Percentiles rank a stretch among this genome's conserved stretches.
phyloP scores from a whole-genome alignment of 2,797 vertebrate species.

The Lemur catta region DNA sequence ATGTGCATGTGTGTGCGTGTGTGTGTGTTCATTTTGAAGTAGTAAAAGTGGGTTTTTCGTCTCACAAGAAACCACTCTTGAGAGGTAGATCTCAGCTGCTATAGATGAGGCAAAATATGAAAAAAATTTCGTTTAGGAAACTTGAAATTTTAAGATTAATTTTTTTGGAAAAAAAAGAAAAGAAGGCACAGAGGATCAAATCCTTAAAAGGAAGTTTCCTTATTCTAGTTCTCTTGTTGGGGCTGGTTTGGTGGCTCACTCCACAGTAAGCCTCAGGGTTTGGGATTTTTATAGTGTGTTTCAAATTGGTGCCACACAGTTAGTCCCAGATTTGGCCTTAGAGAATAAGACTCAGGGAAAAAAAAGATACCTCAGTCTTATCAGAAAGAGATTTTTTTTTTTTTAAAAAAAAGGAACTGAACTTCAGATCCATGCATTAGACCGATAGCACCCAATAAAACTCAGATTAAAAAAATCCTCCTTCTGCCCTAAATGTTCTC shows the following conservation, averaged over 20 bases:
- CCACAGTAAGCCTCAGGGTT: background rate
- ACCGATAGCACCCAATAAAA: conserved; percentile 52
- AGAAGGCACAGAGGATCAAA: background rate
- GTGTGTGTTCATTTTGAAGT: background rate
- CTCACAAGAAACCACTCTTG: background rate
- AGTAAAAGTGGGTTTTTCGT: background rate
- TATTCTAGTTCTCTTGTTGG: background rate
- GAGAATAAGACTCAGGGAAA: background rate
- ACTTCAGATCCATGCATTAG: conserved; percentile 55
- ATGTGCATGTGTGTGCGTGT: accelerated
- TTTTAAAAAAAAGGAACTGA: background rate
- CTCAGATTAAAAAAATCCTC: conserved; percentile 53
- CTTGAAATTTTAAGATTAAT: background rate
- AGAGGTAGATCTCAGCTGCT: background rate
- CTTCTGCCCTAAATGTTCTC: conserved; percentile 64
- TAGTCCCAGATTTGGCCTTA: conserved; percentile 51
- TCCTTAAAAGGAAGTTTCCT: background rate
- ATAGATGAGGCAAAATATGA: background rate
- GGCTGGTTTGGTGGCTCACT: background rate
- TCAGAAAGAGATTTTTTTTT: background rate
- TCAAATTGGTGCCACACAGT: conserved; percentile 58
- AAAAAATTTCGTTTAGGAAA: conserved; percentile 25
- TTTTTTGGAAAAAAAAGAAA: background rate
- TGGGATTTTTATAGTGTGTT: conserved; percentile 50
- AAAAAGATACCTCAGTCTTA: background rate